Evolutionary conservation across 2,113 vertebrate species (phyloP).

Genomic region (Alligator sinensis): DNA sequence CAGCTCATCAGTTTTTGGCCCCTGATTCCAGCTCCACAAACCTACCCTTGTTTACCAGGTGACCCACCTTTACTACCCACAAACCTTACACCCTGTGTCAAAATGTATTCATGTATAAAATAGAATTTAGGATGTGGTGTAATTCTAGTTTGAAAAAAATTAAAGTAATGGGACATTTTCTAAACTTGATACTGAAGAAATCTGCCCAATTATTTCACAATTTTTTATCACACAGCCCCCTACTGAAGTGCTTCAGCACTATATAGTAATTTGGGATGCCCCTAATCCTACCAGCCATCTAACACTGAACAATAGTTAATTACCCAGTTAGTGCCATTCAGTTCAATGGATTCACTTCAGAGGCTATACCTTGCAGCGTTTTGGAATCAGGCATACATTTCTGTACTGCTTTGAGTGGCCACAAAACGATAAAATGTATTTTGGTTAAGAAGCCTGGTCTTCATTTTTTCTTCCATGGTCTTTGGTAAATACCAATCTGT

Average conservation of each 20-base stretch:
- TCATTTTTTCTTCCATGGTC: background rate
- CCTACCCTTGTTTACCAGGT: too few relatives aligned
- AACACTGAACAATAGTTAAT: background rate
- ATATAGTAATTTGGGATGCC: background rate
- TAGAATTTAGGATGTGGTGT: background rate
- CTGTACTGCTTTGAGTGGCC: background rate
- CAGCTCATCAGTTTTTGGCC: too few relatives aligned
- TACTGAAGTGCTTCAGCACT: background rate
- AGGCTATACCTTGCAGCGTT: background rate
- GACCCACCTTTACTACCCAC: too few relatives aligned
- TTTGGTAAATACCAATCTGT: background rate
- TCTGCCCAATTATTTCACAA: background rate
- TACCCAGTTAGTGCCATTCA: background rate
- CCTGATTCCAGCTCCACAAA: too few relatives aligned
- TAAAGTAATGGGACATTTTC: background rate
- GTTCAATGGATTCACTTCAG: background rate
- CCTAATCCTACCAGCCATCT: background rate
- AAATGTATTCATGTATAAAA: background rate
- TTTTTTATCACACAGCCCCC: background rate
- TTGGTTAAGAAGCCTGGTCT: background rate
- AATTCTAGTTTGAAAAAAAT: background rate
- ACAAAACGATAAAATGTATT: background rate
- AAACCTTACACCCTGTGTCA: background rate
- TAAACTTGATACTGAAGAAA: background rate
- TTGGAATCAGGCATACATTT: background rate